A percentile compares a stretch with the other conserved stretches of the same genome.
Conservation (phyloP, 2,797 vertebrate genomes). For the Orestias chungarensis region DNA sequence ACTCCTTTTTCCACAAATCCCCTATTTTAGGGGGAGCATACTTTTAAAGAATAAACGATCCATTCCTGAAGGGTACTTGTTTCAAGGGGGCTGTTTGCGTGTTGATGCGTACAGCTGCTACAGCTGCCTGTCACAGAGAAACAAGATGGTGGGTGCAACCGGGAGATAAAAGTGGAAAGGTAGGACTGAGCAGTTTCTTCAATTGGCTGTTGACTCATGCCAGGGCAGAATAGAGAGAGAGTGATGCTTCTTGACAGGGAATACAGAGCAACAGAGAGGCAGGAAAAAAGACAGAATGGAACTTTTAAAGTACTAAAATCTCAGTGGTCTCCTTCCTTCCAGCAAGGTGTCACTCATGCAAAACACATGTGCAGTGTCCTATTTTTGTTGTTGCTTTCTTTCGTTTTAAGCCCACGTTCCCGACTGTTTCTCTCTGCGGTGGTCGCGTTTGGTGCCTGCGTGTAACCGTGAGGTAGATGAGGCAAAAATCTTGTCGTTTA, state of each 20-base stretch:
- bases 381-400: background rate
- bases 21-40: conserved; percentile 46
- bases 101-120: conserved; percentile 44
- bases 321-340: conserved; percentile 7
- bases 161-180: conserved; percentile 42
- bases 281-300: conserved; percentile 31
- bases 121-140: conserved; percentile 47
- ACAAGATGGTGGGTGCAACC: conserved; percentile 1
- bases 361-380: conserved; percentile 11
- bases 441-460: conserved; percentile 27
- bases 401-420: background rate
- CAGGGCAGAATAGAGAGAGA: conserved; percentile 57
- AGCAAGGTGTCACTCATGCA: conserved; percentile 27
- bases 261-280: conserved; percentile 8
- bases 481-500: conserved; percentile 47
- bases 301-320: conserved; percentile 35
- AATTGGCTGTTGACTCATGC: conserved; percentile 68
- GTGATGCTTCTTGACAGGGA: conserved; percentile 36
- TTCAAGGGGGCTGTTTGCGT: conserved; percentile 51
- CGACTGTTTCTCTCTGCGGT: conserved; percentile 22
- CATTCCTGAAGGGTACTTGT: conserved; percentile 47
- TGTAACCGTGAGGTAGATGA: conserved; percentile 40
- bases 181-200: conserved; percentile 60
- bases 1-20: conserved; percentile 26
- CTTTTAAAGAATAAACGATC: conserved; percentile 57